A percentile compares a stretch with the other conserved stretches of the same genome.
Conservation (phyloP, 2,113 vertebrate species). For the Aptenodytes patagonicus region DNA sequence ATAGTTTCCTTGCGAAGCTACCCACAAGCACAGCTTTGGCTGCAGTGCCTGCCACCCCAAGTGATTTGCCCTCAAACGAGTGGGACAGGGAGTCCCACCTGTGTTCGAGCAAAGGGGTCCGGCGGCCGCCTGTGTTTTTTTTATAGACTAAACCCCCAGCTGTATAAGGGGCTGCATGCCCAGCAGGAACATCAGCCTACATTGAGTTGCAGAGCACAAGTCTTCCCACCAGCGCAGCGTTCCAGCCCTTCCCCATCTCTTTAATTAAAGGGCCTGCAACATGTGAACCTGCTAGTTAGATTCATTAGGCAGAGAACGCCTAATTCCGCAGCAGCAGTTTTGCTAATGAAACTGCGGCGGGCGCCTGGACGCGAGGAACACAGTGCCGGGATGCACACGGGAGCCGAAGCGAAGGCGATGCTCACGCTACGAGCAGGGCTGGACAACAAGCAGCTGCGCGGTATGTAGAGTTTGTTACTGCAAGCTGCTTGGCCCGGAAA, state of each 20-base stretch:
- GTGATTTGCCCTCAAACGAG: background rate
- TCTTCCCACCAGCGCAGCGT: background rate
- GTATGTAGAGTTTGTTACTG: background rate
- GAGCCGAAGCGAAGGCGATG: background rate
- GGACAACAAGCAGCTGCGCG: background rate
- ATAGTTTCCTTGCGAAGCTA: background rate
- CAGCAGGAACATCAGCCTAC: background rate
- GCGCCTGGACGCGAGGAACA: background rate
- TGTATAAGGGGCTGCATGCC: background rate
- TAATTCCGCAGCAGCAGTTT: slow-evolving; percentile 46
- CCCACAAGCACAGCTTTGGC: background rate
- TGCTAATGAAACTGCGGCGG: slow-evolving; percentile 27
- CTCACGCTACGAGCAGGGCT: accelerated
- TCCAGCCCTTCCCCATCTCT: slow-evolving; percentile 51
- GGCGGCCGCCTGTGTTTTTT: background rate
- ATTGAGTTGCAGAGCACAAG: slow-evolving; percentile 33
- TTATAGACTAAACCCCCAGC: no score
- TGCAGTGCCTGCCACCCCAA: background rate
- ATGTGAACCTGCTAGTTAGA: slow-evolving; percentile 58
- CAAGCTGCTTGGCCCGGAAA: background rate
- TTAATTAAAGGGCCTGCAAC: slow-evolving; percentile 68
- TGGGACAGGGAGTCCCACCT: accelerated
- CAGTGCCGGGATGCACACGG: accelerated
- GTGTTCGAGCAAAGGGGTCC: accelerated
- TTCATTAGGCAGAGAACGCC: slow-evolving; percentile 58